Evolutionary conservation across 2,888 invertebrate genomes (phyloP), one percentile per base, ranked within the genome.

Genomic region (Ectemnius lituratus): DNA sequence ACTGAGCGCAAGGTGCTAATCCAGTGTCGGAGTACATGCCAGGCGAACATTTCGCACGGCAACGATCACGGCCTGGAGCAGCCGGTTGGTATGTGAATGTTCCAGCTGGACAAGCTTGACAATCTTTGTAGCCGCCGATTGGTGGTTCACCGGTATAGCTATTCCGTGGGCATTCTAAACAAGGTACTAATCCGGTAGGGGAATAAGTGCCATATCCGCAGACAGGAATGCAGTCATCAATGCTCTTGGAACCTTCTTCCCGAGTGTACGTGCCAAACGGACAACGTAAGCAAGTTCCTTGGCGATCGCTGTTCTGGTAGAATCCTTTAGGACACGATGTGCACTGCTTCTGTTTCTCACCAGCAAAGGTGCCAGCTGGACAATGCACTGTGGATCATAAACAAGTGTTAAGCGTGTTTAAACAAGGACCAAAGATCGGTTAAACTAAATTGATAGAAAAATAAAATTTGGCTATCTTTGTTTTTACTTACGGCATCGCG

Each of bases 151-250:
- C 94, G 0, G 96, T 96, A 91, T 95, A 98, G 77, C 97, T 97
- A 88, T 98, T 97, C 81, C 97, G 94, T 2, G 98, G 97, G 91
- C 99, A 99, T 90, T 98, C 97, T 73, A 97, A 92, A 88, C 99
- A 99, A 20, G 98, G 97, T 4, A 97, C 97, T 83, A 98, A 92
- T 60, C 98, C 98, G 16, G 97, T 98, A 59, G 97, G 97, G 1
- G 98, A 98, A 90, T 97, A 98, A 23, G 98, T 98, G 73, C 99
- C 99, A 88, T 96, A 98, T 20, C 98, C 98, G 88, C 98, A 99
- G 13, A 98, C 98, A 1, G 98, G 98, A 65, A 98, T 93, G 88
- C 98, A 98, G 85, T 97, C 97, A 71, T 94, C 93, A 56, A 97
- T 92, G 69, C 95, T 95, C 91, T 98, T 98, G 0, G 97, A 97